phyloP scores from a whole-genome alignment of 2,797 vertebrate genomes.

The Rallus crepitans region DNA sequence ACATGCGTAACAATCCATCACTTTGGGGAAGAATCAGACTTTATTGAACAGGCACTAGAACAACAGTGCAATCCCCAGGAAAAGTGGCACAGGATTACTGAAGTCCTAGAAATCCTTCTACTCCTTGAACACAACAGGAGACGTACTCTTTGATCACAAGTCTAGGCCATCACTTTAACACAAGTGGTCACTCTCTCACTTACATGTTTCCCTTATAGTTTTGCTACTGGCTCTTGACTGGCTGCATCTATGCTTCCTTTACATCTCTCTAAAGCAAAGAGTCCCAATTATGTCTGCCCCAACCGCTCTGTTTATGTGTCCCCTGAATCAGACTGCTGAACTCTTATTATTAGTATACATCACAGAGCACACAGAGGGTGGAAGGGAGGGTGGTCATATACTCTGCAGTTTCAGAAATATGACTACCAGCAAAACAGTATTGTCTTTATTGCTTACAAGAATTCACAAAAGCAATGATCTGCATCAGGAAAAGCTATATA shows the following conservation, averaged over 20 bases:
- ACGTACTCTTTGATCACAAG: background rate
- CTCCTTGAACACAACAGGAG: background rate
- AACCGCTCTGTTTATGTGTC: background rate
- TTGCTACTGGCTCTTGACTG: background rate
- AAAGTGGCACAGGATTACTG: background rate
- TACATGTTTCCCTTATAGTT: background rate
- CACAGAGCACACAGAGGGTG: background rate
- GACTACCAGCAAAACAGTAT: background rate
- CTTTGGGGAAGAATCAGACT: background rate
- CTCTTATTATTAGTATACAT: background rate
- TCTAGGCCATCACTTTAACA: background rate
- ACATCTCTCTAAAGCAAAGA: background rate
- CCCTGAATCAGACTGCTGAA: background rate
- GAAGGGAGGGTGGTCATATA: background rate
- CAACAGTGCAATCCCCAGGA: background rate
- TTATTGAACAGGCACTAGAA: background rate
- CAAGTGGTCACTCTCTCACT: background rate
- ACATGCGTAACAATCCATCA: constrained; percentile 35
- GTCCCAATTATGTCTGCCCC: background rate
- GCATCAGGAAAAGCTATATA: background rate
- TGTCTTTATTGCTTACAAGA: background rate
- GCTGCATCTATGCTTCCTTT: background rate
- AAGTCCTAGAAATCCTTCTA: background rate
- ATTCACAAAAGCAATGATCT: background rate
- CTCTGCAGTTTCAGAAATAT: background rate